Percentiles rank a stretch among this genome's conserved stretches.
These are phyloP conservation scores for Hyppa rectilinea DNA, from an alignment of 2,888 invertebrate genomes.

Conservation along the genomic window DNA sequence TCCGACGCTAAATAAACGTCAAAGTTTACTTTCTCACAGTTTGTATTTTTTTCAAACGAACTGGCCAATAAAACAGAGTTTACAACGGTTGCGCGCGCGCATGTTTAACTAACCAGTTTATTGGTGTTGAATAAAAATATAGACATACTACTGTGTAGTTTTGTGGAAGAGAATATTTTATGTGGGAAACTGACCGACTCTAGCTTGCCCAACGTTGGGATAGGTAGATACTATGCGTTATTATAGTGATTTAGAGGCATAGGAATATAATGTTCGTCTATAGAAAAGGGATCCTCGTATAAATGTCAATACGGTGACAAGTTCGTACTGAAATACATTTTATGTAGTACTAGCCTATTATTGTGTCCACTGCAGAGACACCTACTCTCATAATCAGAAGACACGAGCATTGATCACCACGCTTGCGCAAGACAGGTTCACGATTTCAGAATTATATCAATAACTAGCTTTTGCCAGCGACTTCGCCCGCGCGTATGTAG, in stretches of 20 bases:
- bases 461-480: too few species aligned
- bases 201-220: background rate
- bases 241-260: background rate
- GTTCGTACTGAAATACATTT: too few species aligned
- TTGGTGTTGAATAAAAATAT: conserved; percentile 58
- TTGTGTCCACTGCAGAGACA: too few species aligned
- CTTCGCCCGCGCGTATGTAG: too few species aligned
- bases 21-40: conserved; percentile 54
- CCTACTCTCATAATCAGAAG: too few species aligned
- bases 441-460: too few species aligned
- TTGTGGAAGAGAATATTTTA: conserved; percentile 17
- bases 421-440: too few species aligned
- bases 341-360: too few species aligned
- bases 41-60: conserved; percentile 61
- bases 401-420: too few species aligned
- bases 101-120: conserved; percentile 51
- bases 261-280: background rate
- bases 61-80: conserved; percentile 57
- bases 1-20: conserved; percentile 46
- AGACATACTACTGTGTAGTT: conserved; percentile 31
- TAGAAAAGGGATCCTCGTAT: background rate
- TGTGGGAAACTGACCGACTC: background rate
- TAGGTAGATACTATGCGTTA: background rate
- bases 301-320: background rate
- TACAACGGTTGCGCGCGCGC: conserved; percentile 58